Base-by-base conservation (phyloP, 2,113 vertebrate species). In the Leptocoma aspasia region DNA sequence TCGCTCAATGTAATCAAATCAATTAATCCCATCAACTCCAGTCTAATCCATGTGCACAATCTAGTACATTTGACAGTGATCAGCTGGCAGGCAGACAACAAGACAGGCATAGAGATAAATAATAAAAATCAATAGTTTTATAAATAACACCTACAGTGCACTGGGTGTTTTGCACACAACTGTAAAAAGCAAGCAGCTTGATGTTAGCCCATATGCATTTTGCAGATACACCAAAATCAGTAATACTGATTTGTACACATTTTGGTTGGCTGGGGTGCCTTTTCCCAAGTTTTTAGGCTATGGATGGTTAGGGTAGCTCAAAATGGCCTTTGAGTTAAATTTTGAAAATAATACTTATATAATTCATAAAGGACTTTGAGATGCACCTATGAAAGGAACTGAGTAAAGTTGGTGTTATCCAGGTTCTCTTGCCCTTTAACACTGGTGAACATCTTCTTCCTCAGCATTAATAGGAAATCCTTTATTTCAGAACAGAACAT, bases 1-100 rank as follows among this genome's bases (percentile, higher is more conserved):
- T 95, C 76, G 35, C 72, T 93, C 72, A 35, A 70, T 90, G 82
- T 90, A 94, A 94, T 96, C 86, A 93, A 92, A 93, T 94, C 90
- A 94, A 90, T 95, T 95, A 96, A 95, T 94, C 88, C 85, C 73
- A 89, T 88, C 85, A 94, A 16, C 90, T 90, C 39, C 71, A 56
- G 63, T 49, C 66, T 75, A 73, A 70, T 91, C 79, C 79, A 19
- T 47, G 50, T 71, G 39, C 39, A 71, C 65, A 71, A 45, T 78
- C 82, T 73, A 90, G 71, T 70, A 49, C 70, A 61, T 80, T 66
- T 92, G 93, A 89, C 78, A 85, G 64, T 44, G 87, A 92, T 95
- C 85, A 79, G 63, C 59, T 18, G 13, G 66, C 70, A 92, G 72
- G 79, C 30, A 78, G 50, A 53, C 54, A 94, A 52, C 60, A 92